Percentiles rank a stretch among this genome's conserved stretches.
phyloP scores from a whole-genome alignment of 1,140 invertebrate species.

The Bombyx mandarina region DNA sequence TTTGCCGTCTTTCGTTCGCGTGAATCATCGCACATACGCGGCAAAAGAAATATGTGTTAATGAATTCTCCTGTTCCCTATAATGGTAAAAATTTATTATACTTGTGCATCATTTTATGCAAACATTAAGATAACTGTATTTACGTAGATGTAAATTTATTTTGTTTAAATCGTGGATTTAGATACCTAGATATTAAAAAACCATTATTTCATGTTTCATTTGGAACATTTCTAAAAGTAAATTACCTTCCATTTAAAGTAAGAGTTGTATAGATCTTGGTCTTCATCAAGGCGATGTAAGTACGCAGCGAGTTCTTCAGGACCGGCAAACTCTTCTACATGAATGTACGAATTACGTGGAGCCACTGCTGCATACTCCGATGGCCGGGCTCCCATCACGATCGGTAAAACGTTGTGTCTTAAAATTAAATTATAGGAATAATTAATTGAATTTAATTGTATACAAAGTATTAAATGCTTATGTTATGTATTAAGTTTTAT shows the following conservation, averaged over 20 bases:
- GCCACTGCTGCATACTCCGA: slow-evolving; percentile 90
- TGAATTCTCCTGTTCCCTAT: slow-evolving; percentile 93
- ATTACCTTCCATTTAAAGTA: slow-evolving; percentile 91
- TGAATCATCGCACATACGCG: slow-evolving; percentile 93
- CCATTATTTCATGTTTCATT: too few species aligned
- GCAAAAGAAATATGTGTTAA: slow-evolving; percentile 97
- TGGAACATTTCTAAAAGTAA: neutral
- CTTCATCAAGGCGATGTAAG: slow-evolving; percentile 84
- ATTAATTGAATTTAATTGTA: too few species aligned
- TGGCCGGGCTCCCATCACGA: slow-evolving; percentile 95
- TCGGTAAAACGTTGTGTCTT: slow-evolving; percentile 90
- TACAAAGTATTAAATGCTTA: too few species aligned
- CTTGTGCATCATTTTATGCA: neutral
- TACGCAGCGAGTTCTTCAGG: slow-evolving; percentile 89
- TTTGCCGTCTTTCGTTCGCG: slow-evolving; percentile 74
- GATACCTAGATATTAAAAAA: too few species aligned
- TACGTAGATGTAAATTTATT: too few species aligned
- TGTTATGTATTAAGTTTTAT: too few species aligned
- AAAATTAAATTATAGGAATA: slow-evolving; percentile 14
- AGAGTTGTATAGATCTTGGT: slow-evolving; percentile 91
- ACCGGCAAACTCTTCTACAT: slow-evolving; percentile 94
- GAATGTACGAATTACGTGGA: slow-evolving; percentile 90
- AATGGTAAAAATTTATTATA: slow-evolving; percentile 46
- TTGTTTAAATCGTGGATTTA: too few species aligned
- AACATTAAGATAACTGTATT: too few species aligned